Evolutionary conservation across 2,888 invertebrate species (phyloP).

Genomic region (Tenthredo mesomela): DNA sequence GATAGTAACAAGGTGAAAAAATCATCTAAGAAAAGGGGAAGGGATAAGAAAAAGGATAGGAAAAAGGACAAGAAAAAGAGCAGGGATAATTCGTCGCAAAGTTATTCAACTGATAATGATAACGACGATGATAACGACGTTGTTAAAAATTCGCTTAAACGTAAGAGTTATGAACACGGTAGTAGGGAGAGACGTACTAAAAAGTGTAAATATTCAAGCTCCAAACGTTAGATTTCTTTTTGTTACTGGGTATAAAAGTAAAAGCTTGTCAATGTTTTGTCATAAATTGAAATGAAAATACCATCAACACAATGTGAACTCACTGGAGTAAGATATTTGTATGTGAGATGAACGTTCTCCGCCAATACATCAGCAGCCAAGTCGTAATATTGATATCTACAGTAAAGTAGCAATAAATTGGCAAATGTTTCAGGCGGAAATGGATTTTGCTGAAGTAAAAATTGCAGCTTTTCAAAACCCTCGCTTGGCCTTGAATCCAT

Average conservation of each 20-base stretch:
- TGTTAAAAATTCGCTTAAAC: constrained; percentile 60
- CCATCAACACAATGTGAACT: constrained; percentile 66
- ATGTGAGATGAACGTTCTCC: constrained; percentile 97
- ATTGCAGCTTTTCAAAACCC: constrained; percentile 96
- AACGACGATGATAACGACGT: constrained; percentile 60
- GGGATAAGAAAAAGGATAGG: constrained; percentile 62
- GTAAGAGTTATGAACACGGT: constrained; percentile 58
- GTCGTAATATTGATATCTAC: constrained; percentile 98
- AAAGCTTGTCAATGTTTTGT: neutral
- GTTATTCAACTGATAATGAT: constrained; percentile 60
- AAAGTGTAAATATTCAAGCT: constrained; percentile 72
- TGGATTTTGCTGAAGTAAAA: constrained; percentile 95
- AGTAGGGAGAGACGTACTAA: constrained; percentile 66
- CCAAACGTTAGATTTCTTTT: constrained; percentile 62
- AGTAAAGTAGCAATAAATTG: constrained; percentile 95
- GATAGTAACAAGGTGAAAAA: constrained; percentile 49
- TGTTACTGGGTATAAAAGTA: neutral
- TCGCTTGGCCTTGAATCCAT: constrained; percentile 94
- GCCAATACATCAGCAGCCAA: constrained; percentile 98
- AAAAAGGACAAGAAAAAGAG: constrained; percentile 65
- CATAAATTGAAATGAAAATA: neutral
- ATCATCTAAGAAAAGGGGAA: constrained; percentile 61
- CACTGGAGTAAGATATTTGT: constrained; percentile 95
- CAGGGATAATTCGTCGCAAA: constrained; percentile 62
- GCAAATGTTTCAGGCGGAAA: constrained; percentile 99